Evolutionary conservation across 2,888 invertebrate genomes (phyloP).

Genomic region (Yponomeuta cagnagella): DNA sequence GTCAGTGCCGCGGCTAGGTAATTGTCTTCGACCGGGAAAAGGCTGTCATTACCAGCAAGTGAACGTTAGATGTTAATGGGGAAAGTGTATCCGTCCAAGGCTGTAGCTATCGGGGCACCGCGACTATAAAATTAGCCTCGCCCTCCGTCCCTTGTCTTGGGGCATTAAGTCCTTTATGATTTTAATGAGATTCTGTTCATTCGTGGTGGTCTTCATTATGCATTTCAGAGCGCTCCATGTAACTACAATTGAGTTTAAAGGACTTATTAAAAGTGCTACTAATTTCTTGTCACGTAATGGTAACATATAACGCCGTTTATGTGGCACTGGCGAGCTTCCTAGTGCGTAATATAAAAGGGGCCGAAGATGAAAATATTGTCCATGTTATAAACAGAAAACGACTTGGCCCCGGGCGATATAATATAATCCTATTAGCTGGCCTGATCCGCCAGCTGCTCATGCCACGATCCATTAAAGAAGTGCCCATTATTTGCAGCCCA

Average conservation of each 20-base stretch:
- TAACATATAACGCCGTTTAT: neutral
- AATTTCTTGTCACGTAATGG: neutral
- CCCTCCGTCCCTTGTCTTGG: neutral
- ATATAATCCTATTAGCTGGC: slow-evolving; percentile 37
- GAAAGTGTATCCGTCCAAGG: slow-evolving; percentile 1
- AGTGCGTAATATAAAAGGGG: slow-evolving; percentile 9
- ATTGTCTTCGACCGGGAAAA: slow-evolving; percentile 1
- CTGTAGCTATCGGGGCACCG: neutral
- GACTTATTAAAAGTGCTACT: neutral
- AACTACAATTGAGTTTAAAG: neutral
- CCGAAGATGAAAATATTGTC: slow-evolving; percentile 29
- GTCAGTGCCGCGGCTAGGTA: neutral
- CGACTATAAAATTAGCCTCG: slow-evolving; percentile 5
- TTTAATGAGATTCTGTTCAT: slow-evolving; percentile 3
- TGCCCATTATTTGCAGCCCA: no score
- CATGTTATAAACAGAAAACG: slow-evolving; percentile 24
- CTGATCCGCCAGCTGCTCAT: slow-evolving; percentile 29
- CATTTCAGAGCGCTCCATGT: neutral
- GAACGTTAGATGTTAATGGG: slow-evolving; percentile 8
- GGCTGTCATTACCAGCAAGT: slow-evolving; percentile 7
- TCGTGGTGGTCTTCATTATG: slow-evolving; percentile 1
- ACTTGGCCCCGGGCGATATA: slow-evolving; percentile 23
- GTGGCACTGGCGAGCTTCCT: neutral
- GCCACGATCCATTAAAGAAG: no score
- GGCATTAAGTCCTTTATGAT: neutral